Evolutionary conservation across 2,797 vertebrate genomes (phyloP).

Genomic region (Eupleurogrammus muticus): DNA sequence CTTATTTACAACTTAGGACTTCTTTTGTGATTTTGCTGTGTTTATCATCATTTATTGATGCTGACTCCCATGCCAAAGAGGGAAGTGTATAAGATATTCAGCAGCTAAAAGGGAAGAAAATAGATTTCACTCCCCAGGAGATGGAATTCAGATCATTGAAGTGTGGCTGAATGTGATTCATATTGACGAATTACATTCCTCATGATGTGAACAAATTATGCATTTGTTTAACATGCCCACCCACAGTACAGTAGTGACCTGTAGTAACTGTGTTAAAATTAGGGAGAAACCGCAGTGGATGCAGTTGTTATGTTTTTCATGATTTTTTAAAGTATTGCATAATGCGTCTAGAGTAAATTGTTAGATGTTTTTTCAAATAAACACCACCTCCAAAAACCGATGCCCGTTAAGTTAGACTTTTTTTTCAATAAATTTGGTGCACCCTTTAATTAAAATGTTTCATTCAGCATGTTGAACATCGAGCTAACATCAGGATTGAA

Average conservation of each 20-base stretch:
- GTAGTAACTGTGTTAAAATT: too few relatives aligned
- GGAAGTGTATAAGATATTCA: not conserved
- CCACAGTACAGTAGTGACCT: not conserved
- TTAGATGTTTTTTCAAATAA: too few relatives aligned
- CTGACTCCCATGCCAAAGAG: not conserved
- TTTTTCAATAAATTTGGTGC: too few relatives aligned
- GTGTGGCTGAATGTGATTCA: conserved; percentile 19
- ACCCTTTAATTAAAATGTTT: too few relatives aligned
- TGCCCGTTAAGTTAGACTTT: too few relatives aligned
- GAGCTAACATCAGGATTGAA: too few relatives aligned
- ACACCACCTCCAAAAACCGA: too few relatives aligned
- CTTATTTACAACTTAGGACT: not conserved
- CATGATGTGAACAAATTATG: conserved; percentile 25
- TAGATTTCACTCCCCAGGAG: conserved; percentile 16
- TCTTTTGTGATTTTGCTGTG: not conserved
- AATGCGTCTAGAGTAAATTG: too few relatives aligned
- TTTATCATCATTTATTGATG: not conserved
- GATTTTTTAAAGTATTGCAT: too few relatives aligned
- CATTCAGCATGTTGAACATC: too few relatives aligned
- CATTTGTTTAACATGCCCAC: conserved; percentile 18
- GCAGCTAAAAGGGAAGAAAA: conserved; percentile 30
- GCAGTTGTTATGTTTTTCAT: too few relatives aligned
- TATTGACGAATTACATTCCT: conserved; percentile 12
- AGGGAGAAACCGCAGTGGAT: too few relatives aligned
- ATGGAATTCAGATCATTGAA: conserved; percentile 15